phyloP scores from a whole-genome alignment of 2,113 vertebrate genomes.

The Todiramphus chloris region DNA sequence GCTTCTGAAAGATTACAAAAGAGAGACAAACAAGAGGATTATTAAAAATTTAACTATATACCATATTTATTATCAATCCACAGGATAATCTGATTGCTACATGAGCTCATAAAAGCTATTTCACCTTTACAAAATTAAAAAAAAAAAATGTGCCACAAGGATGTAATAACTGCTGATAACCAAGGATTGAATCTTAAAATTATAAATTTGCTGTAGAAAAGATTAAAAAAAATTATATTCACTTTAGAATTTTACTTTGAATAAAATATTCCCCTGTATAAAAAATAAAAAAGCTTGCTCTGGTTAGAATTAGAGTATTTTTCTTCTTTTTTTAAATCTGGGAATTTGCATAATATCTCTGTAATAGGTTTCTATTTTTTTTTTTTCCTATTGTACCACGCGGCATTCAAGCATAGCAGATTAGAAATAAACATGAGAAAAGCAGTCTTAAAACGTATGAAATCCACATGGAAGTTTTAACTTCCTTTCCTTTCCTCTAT shows the following conservation, averaged over 20 bases:
- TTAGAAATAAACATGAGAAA: constrained; percentile 76
- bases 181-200: constrained; percentile 85
- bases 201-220: constrained; percentile 90
- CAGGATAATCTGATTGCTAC: constrained; percentile 88
- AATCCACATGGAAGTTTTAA: constrained; percentile 66
- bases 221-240: constrained; percentile 88
- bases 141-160: constrained; percentile 81
- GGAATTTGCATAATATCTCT: constrained; percentile 84
- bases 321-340: constrained; percentile 76
- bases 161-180: constrained; percentile 81
- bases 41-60: constrained; percentile 84
- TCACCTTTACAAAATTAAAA: constrained; percentile 84
- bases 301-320: constrained; percentile 84
- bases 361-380: constrained; percentile 73
- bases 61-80: constrained; percentile 87
- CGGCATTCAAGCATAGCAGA: constrained; percentile 81
- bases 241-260: constrained; percentile 87
- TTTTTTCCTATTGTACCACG: constrained; percentile 76
- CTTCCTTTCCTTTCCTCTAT: constrained; percentile 65
- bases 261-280: constrained; percentile 90
- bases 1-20: constrained; percentile 35
- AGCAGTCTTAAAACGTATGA: constrained; percentile 76
- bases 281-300: constrained; percentile 88
- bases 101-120: constrained; percentile 86
- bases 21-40: constrained; percentile 61